Conservation (phyloP, 2,888 invertebrate genomes). For the Lithophane ornitopus region DNA sequence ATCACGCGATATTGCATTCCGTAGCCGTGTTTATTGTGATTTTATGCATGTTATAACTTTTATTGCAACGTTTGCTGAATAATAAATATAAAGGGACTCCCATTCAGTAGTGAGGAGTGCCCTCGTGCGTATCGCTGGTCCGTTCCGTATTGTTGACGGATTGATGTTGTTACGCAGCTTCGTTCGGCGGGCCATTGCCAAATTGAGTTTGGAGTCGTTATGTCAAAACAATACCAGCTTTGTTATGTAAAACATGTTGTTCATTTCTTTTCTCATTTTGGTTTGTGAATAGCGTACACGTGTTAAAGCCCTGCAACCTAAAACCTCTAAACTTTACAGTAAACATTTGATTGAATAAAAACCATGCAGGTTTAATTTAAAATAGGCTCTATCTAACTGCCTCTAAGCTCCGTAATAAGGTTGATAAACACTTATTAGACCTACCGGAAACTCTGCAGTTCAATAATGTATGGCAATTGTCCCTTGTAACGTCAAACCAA, state of each 20-base stretch:
- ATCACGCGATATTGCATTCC: conserved; percentile 52
- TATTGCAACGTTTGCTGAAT: conserved; percentile 19
- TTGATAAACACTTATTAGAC: neutral
- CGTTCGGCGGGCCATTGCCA: neutral
- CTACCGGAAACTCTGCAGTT: neutral
- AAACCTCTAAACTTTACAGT: neutral
- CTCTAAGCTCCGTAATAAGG: neutral
- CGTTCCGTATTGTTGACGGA: neutral
- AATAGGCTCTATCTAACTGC: neutral
- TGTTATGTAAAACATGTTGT: neutral
- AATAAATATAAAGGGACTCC: conserved; percentile 4
- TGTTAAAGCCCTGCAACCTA: no score
- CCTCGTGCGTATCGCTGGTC: neutral
- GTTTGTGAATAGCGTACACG: neutral
- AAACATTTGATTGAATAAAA: neutral
- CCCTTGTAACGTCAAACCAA: neutral
- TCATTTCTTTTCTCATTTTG: neutral
- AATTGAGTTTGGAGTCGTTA: conserved; percentile 7
- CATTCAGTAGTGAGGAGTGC: neutral
- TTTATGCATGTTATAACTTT: conserved; percentile 36
- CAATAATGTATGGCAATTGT: conserved; percentile 7
- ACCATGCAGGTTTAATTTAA: neutral
- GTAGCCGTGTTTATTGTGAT: conserved; percentile 29
- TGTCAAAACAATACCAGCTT: neutral
- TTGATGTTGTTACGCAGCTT: neutral